Base-by-base conservation (phyloP, 1,140 invertebrate species). In the Euglossa dilemma region DNA sequence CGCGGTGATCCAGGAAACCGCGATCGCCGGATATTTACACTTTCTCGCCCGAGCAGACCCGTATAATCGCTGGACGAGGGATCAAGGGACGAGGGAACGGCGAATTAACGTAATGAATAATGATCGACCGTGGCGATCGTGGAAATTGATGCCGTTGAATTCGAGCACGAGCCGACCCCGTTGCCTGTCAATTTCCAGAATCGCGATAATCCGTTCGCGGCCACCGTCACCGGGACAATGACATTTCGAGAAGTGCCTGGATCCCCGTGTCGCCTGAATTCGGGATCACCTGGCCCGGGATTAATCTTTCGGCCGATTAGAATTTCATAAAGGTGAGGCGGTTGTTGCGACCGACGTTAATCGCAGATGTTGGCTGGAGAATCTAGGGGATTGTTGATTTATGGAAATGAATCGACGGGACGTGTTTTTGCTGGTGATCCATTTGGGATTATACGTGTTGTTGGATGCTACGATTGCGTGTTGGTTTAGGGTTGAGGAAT, bases 101-200 rank as follows among this genome's bases (percentile, higher is more conserved):
- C 7, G 61, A 57, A 67, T 75, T 67, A 75, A 75, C 61, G 50
- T 36, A 36, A 66, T 18, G 80, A 81, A 64, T 66, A 67, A 66
- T 45, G 80, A 81, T 66, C 50, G 57, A 28, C 25, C 8, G 28
- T n/a, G 36, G 18, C 47, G n/a, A 76, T 66, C 74, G 28, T 18
- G 16, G 64, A 70, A 79, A 79, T 64, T 79, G n/a, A 16, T 28
- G 66, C 54, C 18, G 28, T 70, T 70, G 61, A 11, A n/a, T 23
- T 25, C 28, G 47, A 18, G 5, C 54, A 9, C 61, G 72, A 54
- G 8, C 28, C 52, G 9, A 12, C 52, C 20, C 16, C 18, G 66
- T 70, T 59, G 23, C 16, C 64, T 70, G 66, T 79, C 76, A 79
- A 79, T 79, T 70, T 50, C 43, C 8, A 59, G 23, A 79, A 79